Base-by-base conservation (phyloP, 2,113 vertebrate species). In the Eubucco bourcierii region DNA sequence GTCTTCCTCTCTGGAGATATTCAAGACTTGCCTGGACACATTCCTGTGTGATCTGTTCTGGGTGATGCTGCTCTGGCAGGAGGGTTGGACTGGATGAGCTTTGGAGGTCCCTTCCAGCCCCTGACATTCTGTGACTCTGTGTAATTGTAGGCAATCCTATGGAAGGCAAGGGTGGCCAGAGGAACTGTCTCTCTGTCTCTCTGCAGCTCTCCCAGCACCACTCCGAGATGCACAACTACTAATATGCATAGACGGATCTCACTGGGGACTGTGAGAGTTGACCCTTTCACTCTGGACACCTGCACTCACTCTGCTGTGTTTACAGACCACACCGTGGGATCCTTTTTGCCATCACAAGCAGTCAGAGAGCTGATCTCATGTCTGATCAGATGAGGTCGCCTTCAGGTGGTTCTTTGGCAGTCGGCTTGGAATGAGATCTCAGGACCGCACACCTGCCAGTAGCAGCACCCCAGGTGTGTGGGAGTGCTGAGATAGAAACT, bases 211-310 rank as follows among this genome's bases (percentile, higher is more conserved):
- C 5, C 8, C 29, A 71, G 0, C 27, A 12, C 4, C 37, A 6
- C 60, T 34, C 55, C 6, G 72, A 66, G 65, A 7, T 9, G 15
- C 16, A 5, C 10, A 59, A 50, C 13, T 3, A 33, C 73, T 34
- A 39, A 44, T 7, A 37, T 6, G 4, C 8, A 2, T 1, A 8
- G 9, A 1, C 2, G 1, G 53, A 46, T 55, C 59, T 60, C 53
- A 39, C 16, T 28, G 29, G 19, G 34, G 27, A 87, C 4, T 34
- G 27, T 15, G 15, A 82, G 15, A 15, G n/a, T 58, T 33, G 56
- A 39, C 65, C 64, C 34, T 29, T 8, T 70, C 56, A 17, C 20
- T 41, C 12, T 20, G 24, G 50, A 61, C 9, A 55, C 18, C 61
- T 79, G 64, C 44, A 39, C 18, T 94, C 34, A 8, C 84, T 87